phyloP scores from a whole-genome alignment of 2,797 vertebrate genomes.

The Esox masquinongy region DNA sequence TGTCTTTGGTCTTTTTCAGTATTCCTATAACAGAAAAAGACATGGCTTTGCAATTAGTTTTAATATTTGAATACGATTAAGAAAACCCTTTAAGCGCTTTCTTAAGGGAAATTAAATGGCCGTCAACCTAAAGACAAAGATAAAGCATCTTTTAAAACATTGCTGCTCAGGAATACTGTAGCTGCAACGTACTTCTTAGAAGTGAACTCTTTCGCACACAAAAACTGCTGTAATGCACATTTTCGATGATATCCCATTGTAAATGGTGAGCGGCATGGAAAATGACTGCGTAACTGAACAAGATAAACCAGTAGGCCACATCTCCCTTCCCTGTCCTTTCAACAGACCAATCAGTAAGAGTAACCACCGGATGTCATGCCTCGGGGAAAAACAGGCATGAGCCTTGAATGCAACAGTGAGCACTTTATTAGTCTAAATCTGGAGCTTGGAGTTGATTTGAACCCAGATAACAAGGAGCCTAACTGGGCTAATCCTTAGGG shows the following conservation, averaged over 20 bases:
- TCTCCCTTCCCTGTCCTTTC: constrained; percentile 24
- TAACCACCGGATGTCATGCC: constrained; percentile 49
- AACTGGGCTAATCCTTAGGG: constrained; percentile 61
- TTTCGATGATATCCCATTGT: background rate
- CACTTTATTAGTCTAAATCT: constrained; percentile 63
- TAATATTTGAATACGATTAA: background rate
- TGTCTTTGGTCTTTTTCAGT: constrained; percentile 65
- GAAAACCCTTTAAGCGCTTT: too few species aligned
- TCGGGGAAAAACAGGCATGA: constrained; percentile 34
- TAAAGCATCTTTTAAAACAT: background rate
- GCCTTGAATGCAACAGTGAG: constrained; percentile 46
- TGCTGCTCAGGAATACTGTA: background rate
- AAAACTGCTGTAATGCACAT: background rate
- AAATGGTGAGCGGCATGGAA: background rate
- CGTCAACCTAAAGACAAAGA: background rate
- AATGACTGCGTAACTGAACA: background rate
- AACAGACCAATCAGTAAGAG: constrained; percentile 33
- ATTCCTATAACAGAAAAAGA: constrained; percentile 51
- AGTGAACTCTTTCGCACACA: background rate
- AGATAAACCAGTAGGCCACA: constrained; percentile 25
- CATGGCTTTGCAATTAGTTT: background rate
- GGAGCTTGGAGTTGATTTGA: constrained; percentile 71
- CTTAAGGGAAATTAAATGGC: background rate
- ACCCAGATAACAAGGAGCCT: constrained; percentile 64
- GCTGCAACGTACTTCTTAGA: background rate